Evolutionary conservation across 2,888 invertebrate species (phyloP), one percentile per base, ranked within the genome.

Genomic region (Drosophila anomalata): DNA sequence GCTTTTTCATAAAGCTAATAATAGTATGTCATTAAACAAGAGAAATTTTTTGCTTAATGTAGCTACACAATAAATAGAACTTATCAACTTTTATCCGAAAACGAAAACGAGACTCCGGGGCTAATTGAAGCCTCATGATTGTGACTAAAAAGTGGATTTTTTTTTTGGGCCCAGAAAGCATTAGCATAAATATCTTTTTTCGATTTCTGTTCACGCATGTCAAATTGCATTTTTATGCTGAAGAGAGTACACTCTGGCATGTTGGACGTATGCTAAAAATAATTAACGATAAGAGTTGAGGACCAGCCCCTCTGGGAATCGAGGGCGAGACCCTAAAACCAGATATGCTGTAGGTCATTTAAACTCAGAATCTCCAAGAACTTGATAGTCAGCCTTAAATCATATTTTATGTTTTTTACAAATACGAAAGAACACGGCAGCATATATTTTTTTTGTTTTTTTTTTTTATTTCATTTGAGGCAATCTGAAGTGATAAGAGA

Each of bases 1-100:
- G 78, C 53, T 56, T 63, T 77, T 55, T 47, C 52, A 57, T 48
- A 52, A 36, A 39, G 73, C 77, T 78, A 78, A 78, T 80, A 65
- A 84, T 80, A 80, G 80, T 51, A 52, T 33, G 42, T 36, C 36
- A 62, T 63, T 74, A 53, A 74, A 75, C 47, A 76, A 58, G 31
- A 57, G 44, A 72, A 73, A n/a, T 42, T 53, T 53, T 66, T 71
- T 66, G 56, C 59, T 73, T 41, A 58, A 60, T 72, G 52, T 36
- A 33, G 33, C n/a, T 55, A 54, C 66, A 65, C 50, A 66, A 63
- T 17, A 70, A 67, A 70, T 36, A 47, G 11, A 66, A 71, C 50
- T 47, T 41, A 56, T 36, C 62, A 61, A 50, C 50, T 52, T 48
- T 48, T 36, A n/a, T 24, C 22, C 11, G 8, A 26, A 42, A 41